phyloP scores from a whole-genome alignment of 2,113 vertebrate genomes.

The Malurus alboscapulatus region DNA sequence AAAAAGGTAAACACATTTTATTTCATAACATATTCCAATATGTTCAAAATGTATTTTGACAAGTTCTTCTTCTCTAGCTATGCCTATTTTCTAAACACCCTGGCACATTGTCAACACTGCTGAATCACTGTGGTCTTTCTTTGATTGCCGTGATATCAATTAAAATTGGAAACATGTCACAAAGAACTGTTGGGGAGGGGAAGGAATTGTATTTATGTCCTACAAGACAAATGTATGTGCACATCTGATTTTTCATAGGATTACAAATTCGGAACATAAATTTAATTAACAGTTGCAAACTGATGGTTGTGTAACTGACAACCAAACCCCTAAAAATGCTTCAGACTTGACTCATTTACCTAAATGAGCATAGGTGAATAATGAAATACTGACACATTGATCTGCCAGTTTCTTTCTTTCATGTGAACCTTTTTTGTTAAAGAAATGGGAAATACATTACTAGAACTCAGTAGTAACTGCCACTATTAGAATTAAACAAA shows the following conservation, averaged over 20 bases:
- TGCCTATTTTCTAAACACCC: slow-evolving; percentile 60
- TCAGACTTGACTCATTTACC: slow-evolving; percentile 43
- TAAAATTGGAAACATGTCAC: slow-evolving; percentile 62
- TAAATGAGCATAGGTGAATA: slow-evolving; percentile 49
- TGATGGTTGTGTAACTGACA: slow-evolving; percentile 62
- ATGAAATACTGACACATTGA: slow-evolving; percentile 26
- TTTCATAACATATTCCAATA: slow-evolving; percentile 61
- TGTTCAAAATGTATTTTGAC: slow-evolving; percentile 57
- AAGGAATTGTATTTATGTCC: slow-evolving; percentile 38
- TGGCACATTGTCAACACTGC: slow-evolving; percentile 59
- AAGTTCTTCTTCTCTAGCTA: slow-evolving; percentile 49
- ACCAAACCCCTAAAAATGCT: slow-evolving; percentile 40
- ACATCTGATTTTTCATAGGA: slow-evolving; percentile 60
- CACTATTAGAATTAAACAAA: background rate
- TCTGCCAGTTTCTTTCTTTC: slow-evolving; percentile 1
- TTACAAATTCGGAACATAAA: slow-evolving; percentile 65
- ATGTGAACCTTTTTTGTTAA: background rate
- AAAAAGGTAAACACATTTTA: slow-evolving; percentile 65
- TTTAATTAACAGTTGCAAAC: slow-evolving; percentile 42
- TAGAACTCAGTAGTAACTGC: background rate
- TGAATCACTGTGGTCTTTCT: slow-evolving; percentile 57
- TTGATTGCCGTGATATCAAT: slow-evolving; percentile 63
- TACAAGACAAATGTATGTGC: slow-evolving; percentile 47
- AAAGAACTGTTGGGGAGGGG: background rate
- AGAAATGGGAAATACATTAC: background rate